Evolutionary conservation across 2,888 invertebrate genomes (phyloP).

Genomic region (Spilarctia lutea): DNA sequence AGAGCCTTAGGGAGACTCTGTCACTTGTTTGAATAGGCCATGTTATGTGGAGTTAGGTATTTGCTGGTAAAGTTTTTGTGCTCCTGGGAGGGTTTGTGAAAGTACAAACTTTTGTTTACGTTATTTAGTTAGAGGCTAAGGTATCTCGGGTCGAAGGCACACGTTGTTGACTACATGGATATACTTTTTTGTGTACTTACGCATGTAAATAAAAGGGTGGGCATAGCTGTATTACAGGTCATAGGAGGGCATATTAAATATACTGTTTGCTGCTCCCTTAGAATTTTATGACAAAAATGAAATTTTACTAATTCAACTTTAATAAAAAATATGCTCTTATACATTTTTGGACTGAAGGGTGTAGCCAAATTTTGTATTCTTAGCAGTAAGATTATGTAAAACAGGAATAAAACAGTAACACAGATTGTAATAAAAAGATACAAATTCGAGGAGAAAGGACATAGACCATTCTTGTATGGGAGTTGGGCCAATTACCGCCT

Average conservation of each 20-base stretch:
- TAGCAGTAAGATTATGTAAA: too few relatives aligned
- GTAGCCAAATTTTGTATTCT: too few relatives aligned
- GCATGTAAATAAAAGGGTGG: background rate
- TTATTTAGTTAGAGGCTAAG: conserved; percentile 5
- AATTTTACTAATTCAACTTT: too few relatives aligned
- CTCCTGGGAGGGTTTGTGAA: conserved; percentile 11
- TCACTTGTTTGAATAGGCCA: conserved; percentile 16
- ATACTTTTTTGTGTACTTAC: background rate
- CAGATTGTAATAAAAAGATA: too few relatives aligned
- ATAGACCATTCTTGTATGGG: too few relatives aligned
- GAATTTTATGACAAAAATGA: background rate
- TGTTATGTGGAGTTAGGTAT: conserved; percentile 42
- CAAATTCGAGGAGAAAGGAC: too few relatives aligned
- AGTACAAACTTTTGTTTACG: background rate
- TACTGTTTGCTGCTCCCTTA: background rate
- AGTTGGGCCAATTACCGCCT: too few relatives aligned
- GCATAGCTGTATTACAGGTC: background rate
- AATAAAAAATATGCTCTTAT: too few relatives aligned
- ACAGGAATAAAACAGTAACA: too few relatives aligned
- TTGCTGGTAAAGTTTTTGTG: conserved; percentile 8
- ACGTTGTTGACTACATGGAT: background rate
- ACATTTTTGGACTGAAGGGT: too few relatives aligned
- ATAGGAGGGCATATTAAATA: background rate
- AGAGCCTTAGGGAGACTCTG: conserved; percentile 14
- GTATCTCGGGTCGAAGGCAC: background rate